Evolutionary conservation across 2,888 invertebrate genomes (phyloP).

Genomic region (Drosophila mimetica): DNA sequence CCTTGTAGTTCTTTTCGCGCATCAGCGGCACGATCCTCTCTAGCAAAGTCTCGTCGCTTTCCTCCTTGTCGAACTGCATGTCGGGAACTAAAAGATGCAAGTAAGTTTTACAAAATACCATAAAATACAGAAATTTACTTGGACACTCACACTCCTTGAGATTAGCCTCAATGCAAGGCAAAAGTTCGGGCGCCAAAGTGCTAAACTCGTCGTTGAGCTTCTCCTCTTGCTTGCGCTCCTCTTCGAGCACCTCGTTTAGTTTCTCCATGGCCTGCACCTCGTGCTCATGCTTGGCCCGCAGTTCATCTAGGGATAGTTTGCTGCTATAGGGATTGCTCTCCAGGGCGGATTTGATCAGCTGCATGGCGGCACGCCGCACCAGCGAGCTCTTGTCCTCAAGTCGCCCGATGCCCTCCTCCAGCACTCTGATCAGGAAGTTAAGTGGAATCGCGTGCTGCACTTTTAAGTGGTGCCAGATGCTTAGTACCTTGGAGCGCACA

Average conservation of each 20-base stretch:
- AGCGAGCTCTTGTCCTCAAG: conserved; percentile 92
- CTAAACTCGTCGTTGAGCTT: conserved; percentile 85
- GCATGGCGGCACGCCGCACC: conserved; percentile 92
- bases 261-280: conserved; percentile 83
- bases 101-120: not conserved
- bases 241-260: conserved; percentile 85
- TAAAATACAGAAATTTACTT: no score
- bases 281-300: conserved; percentile 87
- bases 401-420: conserved; percentile 89
- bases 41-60: conserved; percentile 80
- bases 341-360: conserved; percentile 87
- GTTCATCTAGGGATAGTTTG: conserved; percentile 86
- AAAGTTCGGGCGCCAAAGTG: conserved; percentile 72
- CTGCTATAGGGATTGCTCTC: conserved; percentile 94
- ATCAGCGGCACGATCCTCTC: conserved; percentile 76
- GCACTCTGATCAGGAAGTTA: conserved; percentile 88
- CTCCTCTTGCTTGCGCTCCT: conserved; percentile 86
- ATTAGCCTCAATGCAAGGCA: conserved; percentile 78
- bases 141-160: conserved; percentile 70
- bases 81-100: conserved; percentile 51
- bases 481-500: conserved; percentile 93
- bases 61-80: conserved; percentile 69
- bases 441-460: conserved; percentile 92
- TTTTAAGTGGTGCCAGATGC: conserved; percentile 92
- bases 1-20: conserved; percentile 80